Evolutionary conservation across 2,888 invertebrate genomes (phyloP).

Genomic region (Steromphala cineraria): DNA sequence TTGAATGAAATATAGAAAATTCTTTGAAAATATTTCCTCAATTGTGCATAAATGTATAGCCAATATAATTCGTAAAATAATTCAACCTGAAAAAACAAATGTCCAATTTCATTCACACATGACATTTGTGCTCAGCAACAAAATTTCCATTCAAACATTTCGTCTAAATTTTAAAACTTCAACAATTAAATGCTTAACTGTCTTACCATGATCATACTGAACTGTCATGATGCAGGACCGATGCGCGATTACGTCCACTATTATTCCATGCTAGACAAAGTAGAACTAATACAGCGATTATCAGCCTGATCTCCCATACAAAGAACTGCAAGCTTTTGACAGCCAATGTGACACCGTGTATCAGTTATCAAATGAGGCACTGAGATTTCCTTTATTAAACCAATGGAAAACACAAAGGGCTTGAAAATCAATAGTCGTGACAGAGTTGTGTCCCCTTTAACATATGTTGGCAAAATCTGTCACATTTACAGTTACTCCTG

Average conservation of each 20-base stretch:
- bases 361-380: neutral
- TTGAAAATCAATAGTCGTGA: constrained; percentile 2
- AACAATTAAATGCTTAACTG: too few relatives aligned
- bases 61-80: too few relatives aligned
- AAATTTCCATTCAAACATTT: too few relatives aligned
- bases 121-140: too few relatives aligned
- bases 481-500: neutral
- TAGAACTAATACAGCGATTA: neutral
- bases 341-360: neutral
- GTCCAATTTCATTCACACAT: too few relatives aligned
- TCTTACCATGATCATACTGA: neutral
- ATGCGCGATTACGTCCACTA: neutral
- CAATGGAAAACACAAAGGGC: neutral
- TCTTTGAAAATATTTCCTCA: too few relatives aligned
- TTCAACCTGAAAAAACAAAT: too few relatives aligned
- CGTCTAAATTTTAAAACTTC: too few relatives aligned
- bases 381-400: constrained; percentile 15
- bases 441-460: constrained; percentile 14
- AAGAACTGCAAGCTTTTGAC: constrained; percentile 2
- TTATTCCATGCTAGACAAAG: neutral
- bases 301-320: neutral
- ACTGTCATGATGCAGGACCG: neutral
- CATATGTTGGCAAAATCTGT: constrained; percentile 14
- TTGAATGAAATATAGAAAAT: too few relatives aligned
- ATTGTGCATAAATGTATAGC: too few relatives aligned